Percentiles rank a stretch among this genome's conserved stretches.
These are phyloP conservation scores for Zoanthus gigantus DNA, from an alignment of 92 coral and sea anemone genomes.

Conservation along the genomic window DNA sequence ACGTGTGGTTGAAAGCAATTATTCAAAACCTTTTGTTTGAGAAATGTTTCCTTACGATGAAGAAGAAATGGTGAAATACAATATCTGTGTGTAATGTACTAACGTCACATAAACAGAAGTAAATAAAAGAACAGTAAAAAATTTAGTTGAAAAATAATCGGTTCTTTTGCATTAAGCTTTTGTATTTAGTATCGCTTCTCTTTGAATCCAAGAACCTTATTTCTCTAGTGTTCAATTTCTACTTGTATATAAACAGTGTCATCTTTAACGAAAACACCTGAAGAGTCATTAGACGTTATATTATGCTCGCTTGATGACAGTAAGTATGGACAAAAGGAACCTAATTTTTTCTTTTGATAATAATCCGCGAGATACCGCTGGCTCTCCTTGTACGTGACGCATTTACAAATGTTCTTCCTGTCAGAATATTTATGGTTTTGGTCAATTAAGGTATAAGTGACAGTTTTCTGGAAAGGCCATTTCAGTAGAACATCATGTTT, in stretches of 20 bases:
- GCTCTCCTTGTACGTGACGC: constrained; percentile 45
- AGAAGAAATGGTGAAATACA: too few species aligned
- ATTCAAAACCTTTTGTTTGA: too few species aligned
- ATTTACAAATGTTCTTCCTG: constrained; percentile 50
- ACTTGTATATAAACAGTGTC: constrained; percentile 61
- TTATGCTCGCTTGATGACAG: constrained; percentile 38
- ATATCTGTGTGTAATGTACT: too few species aligned
- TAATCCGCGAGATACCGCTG: constrained; percentile 56
- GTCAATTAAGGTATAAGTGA: constrained; percentile 57
- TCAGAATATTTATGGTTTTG: constrained; percentile 54
- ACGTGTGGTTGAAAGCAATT: too few species aligned
- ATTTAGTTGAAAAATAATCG: too few species aligned
- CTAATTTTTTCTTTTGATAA: constrained; percentile 51
- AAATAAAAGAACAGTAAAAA: too few species aligned
- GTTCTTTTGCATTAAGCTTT: too few species aligned
- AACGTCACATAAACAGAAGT: too few species aligned
- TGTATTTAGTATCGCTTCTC: not conserved
- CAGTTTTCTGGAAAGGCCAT: constrained; percentile 68
- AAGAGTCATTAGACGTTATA: not conserved
- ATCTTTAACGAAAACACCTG: constrained; percentile 48
- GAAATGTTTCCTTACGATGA: too few species aligned
- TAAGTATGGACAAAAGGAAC: constrained; percentile 47
- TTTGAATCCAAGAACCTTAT: not conserved
- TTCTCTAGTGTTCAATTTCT: constrained; percentile 31
- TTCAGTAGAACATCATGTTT: constrained; percentile 63